Conservation (phyloP, 2,797 vertebrate species). For the Potorous gilbertii region DNA sequence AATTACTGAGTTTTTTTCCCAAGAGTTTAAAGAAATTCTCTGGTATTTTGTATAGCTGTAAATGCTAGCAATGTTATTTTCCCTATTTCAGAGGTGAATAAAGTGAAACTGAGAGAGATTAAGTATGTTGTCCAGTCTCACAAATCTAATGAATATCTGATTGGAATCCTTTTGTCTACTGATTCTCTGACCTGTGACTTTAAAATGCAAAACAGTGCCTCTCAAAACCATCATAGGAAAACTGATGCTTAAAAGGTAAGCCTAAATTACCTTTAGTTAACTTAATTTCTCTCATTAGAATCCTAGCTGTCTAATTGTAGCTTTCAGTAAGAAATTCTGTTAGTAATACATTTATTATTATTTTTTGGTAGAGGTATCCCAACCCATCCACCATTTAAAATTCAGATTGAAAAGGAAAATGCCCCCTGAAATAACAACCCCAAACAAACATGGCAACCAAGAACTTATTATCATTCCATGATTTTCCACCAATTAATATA, state of each 20-base stretch:
- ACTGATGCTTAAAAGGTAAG: not conserved
- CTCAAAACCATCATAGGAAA: not conserved
- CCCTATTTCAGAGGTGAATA: not conserved
- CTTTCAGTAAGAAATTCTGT: too few relatives aligned
- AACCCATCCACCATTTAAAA: too few relatives aligned
- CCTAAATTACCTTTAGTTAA: not conserved
- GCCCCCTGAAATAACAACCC: too few relatives aligned
- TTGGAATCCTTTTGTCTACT: not conserved
- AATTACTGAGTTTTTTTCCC: not conserved
- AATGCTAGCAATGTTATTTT: not conserved
- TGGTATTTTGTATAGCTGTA: not conserved
- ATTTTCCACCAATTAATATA: too few relatives aligned
- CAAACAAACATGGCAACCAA: too few relatives aligned
- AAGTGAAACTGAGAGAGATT: not conserved
- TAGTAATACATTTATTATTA: too few relatives aligned
- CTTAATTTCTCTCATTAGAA: too few relatives aligned
- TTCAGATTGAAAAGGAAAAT: too few relatives aligned
- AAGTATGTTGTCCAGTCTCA: not conserved
- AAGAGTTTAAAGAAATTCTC: not conserved
- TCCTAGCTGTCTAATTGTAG: too few relatives aligned
- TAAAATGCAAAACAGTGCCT: not conserved
- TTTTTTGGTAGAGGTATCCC: too few relatives aligned
- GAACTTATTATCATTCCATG: too few relatives aligned
- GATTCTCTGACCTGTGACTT: not conserved
- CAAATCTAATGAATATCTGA: not conserved